Conservation (phyloP, 2,113 vertebrate genomes). For the Festucalex cinctus region DNA sequence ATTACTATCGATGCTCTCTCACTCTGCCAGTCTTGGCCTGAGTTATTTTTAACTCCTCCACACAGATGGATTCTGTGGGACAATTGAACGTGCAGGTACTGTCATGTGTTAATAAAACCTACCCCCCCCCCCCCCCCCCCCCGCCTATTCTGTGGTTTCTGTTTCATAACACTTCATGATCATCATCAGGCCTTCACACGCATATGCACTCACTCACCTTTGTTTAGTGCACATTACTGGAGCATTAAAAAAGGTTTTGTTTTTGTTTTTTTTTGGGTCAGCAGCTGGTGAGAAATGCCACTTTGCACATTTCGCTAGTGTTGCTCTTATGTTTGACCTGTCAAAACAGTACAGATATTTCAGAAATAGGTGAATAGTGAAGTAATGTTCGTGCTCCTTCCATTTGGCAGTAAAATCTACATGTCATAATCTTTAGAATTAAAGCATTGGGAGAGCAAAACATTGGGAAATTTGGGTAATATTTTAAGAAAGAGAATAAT, state of each 20-base stretch:
- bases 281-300: neutral
- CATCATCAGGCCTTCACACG: neutral
- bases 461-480: no score
- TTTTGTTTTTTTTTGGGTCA: no score
- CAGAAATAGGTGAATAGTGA: neutral
- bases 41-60: constrained; percentile 49
- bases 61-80: constrained; percentile 6
- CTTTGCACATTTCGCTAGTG: neutral
- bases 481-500: neutral
- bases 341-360: neutral
- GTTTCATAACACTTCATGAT: neutral
- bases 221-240: neutral
- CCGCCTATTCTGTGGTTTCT: neutral
- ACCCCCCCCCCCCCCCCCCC: no score
- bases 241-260: no score
- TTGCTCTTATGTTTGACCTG: neutral
- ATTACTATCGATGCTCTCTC: constrained; percentile 36
- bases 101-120: neutral
- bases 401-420: neutral
- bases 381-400: neutral
- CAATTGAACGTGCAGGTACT: neutral
- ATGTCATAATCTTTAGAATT: neutral
- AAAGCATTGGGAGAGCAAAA: neutral
- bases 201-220: neutral
- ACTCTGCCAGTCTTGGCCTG: constrained; percentile 15